phyloP scores from a whole-genome alignment of 2,113 vertebrate species.

The Poeciliopsis prolifica region DNA sequence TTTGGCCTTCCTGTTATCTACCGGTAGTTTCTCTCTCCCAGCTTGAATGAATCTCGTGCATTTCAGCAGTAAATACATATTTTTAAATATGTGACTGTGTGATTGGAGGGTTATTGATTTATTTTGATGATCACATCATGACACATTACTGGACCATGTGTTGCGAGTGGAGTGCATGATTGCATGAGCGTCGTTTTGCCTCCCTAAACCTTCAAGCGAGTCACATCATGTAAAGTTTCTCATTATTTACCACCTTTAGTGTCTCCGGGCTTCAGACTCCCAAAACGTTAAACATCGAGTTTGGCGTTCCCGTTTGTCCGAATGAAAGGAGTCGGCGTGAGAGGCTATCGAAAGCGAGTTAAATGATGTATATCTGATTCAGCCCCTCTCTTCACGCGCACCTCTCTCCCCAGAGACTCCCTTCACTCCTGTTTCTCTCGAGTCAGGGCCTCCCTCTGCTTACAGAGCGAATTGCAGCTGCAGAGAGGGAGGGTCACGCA shows the following conservation, averaged over 20 bases:
- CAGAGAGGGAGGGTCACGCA: conserved; percentile 52
- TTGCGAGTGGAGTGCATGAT: not conserved
- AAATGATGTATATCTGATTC: conserved; percentile 55
- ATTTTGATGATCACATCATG: conserved; percentile 14
- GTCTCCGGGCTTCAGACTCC: conserved; percentile 4
- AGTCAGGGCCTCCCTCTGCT: conserved; percentile 58
- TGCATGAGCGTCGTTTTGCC: conserved; percentile 23
- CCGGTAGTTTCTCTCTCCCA: not conserved
- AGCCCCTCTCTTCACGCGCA: conserved; percentile 19
- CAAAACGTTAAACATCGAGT: not conserved
- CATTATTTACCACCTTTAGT: conserved; percentile 45
- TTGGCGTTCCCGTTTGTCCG: not conserved
- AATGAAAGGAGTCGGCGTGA: conserved; percentile 7
- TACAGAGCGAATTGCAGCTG: conserved; percentile 59
- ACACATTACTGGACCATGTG: conserved; percentile 16
- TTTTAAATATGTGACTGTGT: not conserved
- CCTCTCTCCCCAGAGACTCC: conserved; percentile 52
- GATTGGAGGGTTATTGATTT: not conserved
- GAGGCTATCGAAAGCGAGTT: conserved; percentile 27
- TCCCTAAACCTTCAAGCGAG: conserved; percentile 43
- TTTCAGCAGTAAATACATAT: not conserved
- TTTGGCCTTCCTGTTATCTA: not conserved
- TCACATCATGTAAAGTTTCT: conserved; percentile 39
- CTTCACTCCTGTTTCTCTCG: conserved; percentile 44
- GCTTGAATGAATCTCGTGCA: not conserved